Conservation (phyloP, 1,140 invertebrate genomes). For the Patella vulgata region DNA sequence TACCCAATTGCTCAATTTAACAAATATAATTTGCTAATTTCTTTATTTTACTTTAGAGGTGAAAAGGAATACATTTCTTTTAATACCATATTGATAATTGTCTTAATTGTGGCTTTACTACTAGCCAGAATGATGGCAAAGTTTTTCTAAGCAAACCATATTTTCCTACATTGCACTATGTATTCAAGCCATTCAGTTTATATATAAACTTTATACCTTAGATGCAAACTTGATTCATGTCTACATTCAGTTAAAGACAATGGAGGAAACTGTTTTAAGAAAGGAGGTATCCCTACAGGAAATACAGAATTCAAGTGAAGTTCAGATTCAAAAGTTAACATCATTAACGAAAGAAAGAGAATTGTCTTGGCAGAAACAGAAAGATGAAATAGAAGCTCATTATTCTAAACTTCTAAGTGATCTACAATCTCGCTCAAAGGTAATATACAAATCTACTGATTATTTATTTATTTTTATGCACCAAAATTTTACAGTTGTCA, state of each 20-base stretch:
- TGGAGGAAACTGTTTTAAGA: conserved; percentile 37
- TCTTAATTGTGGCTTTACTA: too few species aligned
- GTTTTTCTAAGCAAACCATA: too few species aligned
- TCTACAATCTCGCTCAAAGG: conserved; percentile 56
- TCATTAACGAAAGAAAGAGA: conserved; percentile 53
- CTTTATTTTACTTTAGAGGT: too few species aligned
- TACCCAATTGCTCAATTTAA: too few species aligned
- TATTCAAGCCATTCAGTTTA: too few species aligned
- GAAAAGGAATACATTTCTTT: too few species aligned
- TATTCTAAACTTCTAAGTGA: conserved; percentile 57
- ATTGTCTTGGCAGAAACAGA: conserved; percentile 58
- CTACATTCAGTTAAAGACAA: conserved; percentile 44
- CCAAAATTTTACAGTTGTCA: neutral
- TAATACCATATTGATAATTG: too few species aligned
- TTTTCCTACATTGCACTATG: too few species aligned
- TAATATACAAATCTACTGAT: conserved; percentile 21
- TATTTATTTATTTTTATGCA: conserved; percentile 6
- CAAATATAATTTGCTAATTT: too few species aligned
- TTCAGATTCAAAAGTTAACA: conserved; percentile 56
- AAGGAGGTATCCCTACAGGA: conserved; percentile 46
- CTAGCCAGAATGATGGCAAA: too few species aligned
- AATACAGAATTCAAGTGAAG: conserved; percentile 53
- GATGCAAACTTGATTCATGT: too few species aligned
- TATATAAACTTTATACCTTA: too few species aligned
- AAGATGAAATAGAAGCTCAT: conserved; percentile 60